These are phyloP conservation scores for Daboia siamensis DNA, from an alignment of 2,113 vertebrate species.

Conservation along the genomic window DNA sequence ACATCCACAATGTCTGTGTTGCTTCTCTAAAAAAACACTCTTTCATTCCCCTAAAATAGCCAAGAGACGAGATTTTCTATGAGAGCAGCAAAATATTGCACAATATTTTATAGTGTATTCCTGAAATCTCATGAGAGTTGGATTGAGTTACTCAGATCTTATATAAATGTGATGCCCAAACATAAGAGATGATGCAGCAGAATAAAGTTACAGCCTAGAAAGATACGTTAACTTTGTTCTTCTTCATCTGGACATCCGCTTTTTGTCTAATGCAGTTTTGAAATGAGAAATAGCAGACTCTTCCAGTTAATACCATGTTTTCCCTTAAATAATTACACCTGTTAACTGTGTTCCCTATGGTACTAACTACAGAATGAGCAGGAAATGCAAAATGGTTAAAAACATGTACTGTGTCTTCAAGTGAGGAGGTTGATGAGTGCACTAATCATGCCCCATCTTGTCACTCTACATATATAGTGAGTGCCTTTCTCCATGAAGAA, in stretches of 20 bases:
- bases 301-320: not conserved
- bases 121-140: not conserved
- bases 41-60: not conserved
- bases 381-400: not conserved
- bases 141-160: not conserved
- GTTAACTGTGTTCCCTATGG: not conserved
- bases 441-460: not conserved
- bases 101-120: not conserved
- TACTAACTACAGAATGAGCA: not conserved
- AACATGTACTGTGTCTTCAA: not conserved
- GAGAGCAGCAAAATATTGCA: not conserved
- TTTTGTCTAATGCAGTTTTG: not conserved
- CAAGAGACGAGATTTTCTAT: not conserved
- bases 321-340: not conserved
- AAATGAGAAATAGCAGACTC: not conserved
- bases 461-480: not conserved
- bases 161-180: not conserved
- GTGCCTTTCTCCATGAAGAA: not conserved
- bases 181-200: not conserved
- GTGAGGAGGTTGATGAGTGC: not conserved
- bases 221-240: not conserved
- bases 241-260: not conserved
- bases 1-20: not conserved
- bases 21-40: not conserved
- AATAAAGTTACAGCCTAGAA: not conserved